Evolutionary conservation across 2,113 vertebrate genomes (phyloP), one percentile per base, ranked within the genome.

Genomic region (Fulmarus glacialis): DNA sequence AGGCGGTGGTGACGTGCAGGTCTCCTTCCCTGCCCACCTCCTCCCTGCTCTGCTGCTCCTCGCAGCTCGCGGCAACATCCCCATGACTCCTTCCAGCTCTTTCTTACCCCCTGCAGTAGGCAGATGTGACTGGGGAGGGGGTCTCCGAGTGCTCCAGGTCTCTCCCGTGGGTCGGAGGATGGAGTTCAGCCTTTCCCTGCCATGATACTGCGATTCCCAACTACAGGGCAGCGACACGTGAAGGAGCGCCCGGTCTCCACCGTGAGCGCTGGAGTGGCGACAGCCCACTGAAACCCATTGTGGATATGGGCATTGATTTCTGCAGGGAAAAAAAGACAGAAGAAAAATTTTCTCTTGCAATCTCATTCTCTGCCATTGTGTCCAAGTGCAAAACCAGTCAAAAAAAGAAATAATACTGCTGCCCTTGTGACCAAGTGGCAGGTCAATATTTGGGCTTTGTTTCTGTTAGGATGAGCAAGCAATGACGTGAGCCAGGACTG

Each of bases 151-250:
- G 45, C 42, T 78, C 29, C 4, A 2, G 29, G 16, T 79, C 38
- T 70, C 42, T 93, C 34, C 30, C 0, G 1, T 32, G 60, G 42
- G 16, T 47, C 2, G 1, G 48, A 84, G 15, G 48, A 38, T 7
- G 15, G 68, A 77, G 32, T 55, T 89, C n/a, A 67, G 22, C 43
- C 50, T 77, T 82, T 80, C 24, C 29, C 13, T 72, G 2, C 13
- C 3, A 3, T 7, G 19, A 7, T 11, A 43, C 15, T 0, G 0
- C 1, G 2, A 40, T 67, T 92, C 23, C 21, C 62, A 67, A 21
- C 0, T 15, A 14, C 34, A 53, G 8, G 36, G 17, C 21, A 50
- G 52, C 2, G 1, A 19, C 36, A 64, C 0, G 1, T 38, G 55
- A 22, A 53, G n/a, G 59, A 29, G 10, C 1, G 3, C 27, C 42